Base-by-base conservation (phyloP, 1,140 invertebrate genomes). In the Dufourea novaeangliae region DNA sequence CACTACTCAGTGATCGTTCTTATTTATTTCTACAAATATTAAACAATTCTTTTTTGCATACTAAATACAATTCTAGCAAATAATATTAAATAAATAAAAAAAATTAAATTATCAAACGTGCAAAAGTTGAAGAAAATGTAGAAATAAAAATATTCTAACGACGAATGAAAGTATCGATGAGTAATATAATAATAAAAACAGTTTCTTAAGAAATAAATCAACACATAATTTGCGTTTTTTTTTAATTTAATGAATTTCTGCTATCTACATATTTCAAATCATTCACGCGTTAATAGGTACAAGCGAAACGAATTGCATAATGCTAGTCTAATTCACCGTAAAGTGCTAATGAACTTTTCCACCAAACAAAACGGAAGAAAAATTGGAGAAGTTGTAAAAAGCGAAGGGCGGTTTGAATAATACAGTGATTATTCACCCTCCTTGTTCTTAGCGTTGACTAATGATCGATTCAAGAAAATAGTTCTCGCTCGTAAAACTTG, bases 341-440 rank as follows among this genome's bases (percentile, higher is more conserved):
- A 66, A 73, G 11, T 29, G 54, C 54, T 80, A 78, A 85, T 63
- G 82, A 75, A 72, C 57, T 46, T 52, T 41, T 66, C 56, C 57
- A 66, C 64, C 39, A 27, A 73, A 32, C 11, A 52, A 37, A 69
- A 61, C 75, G 8, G 6, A 50, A 80, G 68, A 81, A 84, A 79
- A 84, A 86, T 84, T 67, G 74, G 61, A 71, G 63, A 84, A 83
- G 82, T 83, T 71, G 64, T 61, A 56, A 80, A 64, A 75, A 56
- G 61, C 62, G 72, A 82, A 44, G 67, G 56, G 41, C 37, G 56
- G 83, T 86, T 87, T 86, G 80, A 83, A 87, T 87, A 87, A 83
- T 86, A 83, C 64, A 54, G 67, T 77, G 82, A 80, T 87, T 85
- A 87, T 73, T 87, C 85, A 86, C 63, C 22, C 34, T 29, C 17